These are phyloP conservation scores for Cyphomyrmex costatus DNA, from an alignment of 1,140 invertebrate genomes.

Conservation along the genomic window DNA sequence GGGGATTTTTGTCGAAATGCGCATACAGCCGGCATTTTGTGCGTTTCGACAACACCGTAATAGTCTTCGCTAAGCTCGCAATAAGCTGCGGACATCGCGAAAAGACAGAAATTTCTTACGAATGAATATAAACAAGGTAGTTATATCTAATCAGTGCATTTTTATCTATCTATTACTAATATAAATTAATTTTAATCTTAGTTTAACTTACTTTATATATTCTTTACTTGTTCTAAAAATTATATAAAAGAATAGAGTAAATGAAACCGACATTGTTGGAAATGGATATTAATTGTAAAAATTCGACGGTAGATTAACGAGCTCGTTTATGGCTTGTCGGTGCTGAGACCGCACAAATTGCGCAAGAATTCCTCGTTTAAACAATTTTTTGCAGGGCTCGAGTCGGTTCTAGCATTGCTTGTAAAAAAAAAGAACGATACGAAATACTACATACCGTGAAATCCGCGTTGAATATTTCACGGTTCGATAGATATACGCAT, in stretches of 20 bases:
- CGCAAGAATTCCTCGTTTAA: conserved; percentile 38
- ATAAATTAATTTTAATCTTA: too few species aligned
- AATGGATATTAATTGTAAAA: not conserved
- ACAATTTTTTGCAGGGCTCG: conserved; percentile 53
- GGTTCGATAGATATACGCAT: not conserved
- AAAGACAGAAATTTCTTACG: conserved; percentile 7
- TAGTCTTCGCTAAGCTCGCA: not conserved
- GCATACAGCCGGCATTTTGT: not conserved
- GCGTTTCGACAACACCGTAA: not conserved
- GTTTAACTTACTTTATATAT: too few species aligned
- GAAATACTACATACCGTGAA: conserved; percentile 6
- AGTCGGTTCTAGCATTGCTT: conserved; percentile 12
- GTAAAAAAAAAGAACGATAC: conserved; percentile 3
- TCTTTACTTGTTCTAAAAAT: too few species aligned
- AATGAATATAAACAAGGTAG: not conserved
- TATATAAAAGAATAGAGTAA: too few species aligned
- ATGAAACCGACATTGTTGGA: too few species aligned
- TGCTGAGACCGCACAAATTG: not conserved
- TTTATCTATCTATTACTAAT: too few species aligned
- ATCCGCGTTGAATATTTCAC: conserved; percentile 34
- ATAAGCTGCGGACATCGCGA: not conserved
- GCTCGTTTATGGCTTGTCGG: not conserved
- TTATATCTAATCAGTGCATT: not conserved
- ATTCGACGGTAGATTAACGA: not conserved
- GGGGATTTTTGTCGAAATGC: not conserved